These are phyloP conservation scores for Leptopilina boulardi DNA, from an alignment of 1,140 invertebrate genomes.

Conservation along the genomic window DNA sequence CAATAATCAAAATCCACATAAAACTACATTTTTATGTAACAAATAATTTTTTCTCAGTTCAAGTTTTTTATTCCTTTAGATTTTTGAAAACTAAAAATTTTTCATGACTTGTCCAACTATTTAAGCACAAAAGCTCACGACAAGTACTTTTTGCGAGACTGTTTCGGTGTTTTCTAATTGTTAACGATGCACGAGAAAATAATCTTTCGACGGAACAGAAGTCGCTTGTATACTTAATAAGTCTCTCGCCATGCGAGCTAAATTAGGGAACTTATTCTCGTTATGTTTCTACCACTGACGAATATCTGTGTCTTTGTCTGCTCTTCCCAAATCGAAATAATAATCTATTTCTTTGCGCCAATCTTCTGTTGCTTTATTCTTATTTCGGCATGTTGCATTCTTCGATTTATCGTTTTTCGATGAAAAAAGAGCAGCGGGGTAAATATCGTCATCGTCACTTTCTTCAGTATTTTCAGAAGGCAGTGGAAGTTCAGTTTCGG, in stretches of 20 bases:
- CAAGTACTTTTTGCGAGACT: background rate
- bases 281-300: slow-evolving; percentile 37
- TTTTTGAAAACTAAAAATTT: background rate
- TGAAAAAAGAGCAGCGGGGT: background rate
- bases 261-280: slow-evolving; percentile 27
- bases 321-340: slow-evolving; percentile 23
- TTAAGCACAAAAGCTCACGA: background rate
- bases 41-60: too few species aligned
- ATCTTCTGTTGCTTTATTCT: background rate
- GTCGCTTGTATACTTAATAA: slow-evolving; percentile 36
- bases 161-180: background rate
- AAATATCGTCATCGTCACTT: background rate
- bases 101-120: background rate
- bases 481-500: background rate
- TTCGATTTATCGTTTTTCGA: background rate
- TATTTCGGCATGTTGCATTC: background rate
- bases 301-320: slow-evolving; percentile 22
- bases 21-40: too few species aligned
- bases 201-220: slow-evolving; percentile 39
- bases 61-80: background rate
- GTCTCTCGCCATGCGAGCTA: slow-evolving; percentile 37
- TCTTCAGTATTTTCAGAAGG: background rate
- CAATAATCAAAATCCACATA: too few species aligned
- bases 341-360: slow-evolving; percentile 30
- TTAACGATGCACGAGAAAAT: slow-evolving; percentile 29